A percentile compares a stretch with the other conserved stretches of the same genome.
These are phyloP conservation scores for Heliconius hewitsoni DNA, from an alignment of 1,140 invertebrate species.

Conservation along the genomic window DNA sequence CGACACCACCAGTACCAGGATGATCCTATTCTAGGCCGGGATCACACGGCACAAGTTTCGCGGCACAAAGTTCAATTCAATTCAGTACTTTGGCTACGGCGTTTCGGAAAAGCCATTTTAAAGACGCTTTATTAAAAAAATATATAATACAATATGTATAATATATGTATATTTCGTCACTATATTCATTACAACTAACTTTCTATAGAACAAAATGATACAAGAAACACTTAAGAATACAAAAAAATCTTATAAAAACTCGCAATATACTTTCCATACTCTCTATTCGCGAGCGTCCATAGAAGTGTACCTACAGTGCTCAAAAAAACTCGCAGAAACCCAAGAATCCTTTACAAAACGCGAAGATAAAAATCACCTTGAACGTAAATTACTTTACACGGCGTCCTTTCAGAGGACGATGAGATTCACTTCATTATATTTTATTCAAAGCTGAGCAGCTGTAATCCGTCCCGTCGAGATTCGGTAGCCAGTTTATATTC, in stretches of 20 bases:
- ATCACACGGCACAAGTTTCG: no score
- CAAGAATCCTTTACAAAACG: conserved; percentile 23
- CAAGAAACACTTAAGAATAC: background rate
- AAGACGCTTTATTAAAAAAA: no score
- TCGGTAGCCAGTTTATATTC: conserved; percentile 30
- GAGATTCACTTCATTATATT: conserved; percentile 39
- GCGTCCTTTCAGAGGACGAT: conserved; percentile 29
- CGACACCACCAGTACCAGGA: no score
- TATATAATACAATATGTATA: no score
- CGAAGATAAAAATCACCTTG: conserved; percentile 34
- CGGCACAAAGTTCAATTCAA: no score
- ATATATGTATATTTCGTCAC: no score
- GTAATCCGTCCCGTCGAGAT: conserved; percentile 40
- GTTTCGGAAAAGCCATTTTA: no score
- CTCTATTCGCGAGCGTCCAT: background rate
- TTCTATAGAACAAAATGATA: background rate
- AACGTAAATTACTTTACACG: conserved; percentile 41
- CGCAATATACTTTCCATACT: background rate
- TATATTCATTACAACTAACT: no score
- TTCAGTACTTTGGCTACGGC: no score
- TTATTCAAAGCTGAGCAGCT: conserved; percentile 38
- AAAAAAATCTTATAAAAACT: background rate
- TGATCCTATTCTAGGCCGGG: no score
- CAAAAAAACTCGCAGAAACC: conserved; percentile 13
- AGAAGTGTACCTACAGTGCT: background rate